Evolutionary conservation across 1,140 invertebrate species (phyloP), one percentile per base, ranked within the genome.

Genomic region (Phenacoccus solenopsis): DNA sequence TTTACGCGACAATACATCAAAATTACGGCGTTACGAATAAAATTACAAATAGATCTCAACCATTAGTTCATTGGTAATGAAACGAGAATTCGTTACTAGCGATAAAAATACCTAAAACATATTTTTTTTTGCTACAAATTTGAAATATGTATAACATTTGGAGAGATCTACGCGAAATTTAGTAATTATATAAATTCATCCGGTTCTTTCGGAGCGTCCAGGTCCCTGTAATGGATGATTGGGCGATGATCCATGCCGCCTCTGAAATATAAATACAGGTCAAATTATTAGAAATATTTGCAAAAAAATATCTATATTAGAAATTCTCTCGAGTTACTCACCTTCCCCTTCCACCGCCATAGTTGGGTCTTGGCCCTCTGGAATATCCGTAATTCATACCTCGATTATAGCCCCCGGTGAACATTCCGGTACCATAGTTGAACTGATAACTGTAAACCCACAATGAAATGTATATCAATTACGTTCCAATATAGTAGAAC

Each of bases 141-240:
- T n/a, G n/a, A n/a, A n/a, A n/a, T n/a, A n/a, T n/a, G n/a, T n/a
- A n/a, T n/a, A n/a, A n/a, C n/a, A n/a, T n/a, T n/a, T n/a, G n/a
- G n/a, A n/a, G n/a, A n/a, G n/a, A n/a, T n/a, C n/a, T n/a, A n/a
- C n/a, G n/a, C n/a, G n/a, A n/a, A n/a, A n/a, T n/a, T n/a, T n/a
- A 32, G 38, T 64, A 3, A 25, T 64, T 64, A 64, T 3, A 64
- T 64, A 16, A 64, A 64, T 80, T 90, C 88, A 77, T 91, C 89
- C 72, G 89, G 88, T 80, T 93, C 91, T 80, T 89, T 84, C 69
- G 92, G 92, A 69, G 91, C 91, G 81, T 94, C 92, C 80, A 94
- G 85, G 81, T 95, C 92, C 77, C 91, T 84, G 82, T 95, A 95
- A 81, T 92, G 90, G 76, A 93, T 91, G 74, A 93, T 86, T 74